Base-by-base conservation (phyloP, 2,888 invertebrate genomes). In the Nesidiocoris tenuis region DNA sequence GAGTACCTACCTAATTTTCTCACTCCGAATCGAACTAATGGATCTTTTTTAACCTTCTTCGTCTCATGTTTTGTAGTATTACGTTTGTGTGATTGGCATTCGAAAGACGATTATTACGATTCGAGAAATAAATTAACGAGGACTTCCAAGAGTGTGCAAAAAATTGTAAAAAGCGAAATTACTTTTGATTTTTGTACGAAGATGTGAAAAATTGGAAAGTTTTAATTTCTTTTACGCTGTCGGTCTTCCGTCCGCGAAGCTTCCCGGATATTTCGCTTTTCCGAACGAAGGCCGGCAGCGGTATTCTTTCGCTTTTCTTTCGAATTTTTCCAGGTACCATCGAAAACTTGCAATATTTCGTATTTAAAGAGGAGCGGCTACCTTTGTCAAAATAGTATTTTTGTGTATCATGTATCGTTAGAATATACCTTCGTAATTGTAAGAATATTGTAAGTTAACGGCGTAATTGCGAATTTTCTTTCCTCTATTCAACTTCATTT, bases 371-470 rank as follows among this genome's bases (percentile, higher is more conserved):
- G 67, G 57, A 76, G 39, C 63, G 57, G 77, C 75, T 75, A 77
- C 72, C 72, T 74, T 77, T 61, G 67, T 76, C 67, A 72, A 77
- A 76, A 77, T 77, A 77, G 75, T 77, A 76, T 77, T 76, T 77
- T 77, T 77, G 77, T 77, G 76, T 76, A 77, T 76, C 76, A 75
- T 66, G 75, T 71, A 39, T 39, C 39, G n/a, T 75, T 71, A 68
- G 74, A 66, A 75, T 61, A 74, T 77, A 67, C 67, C 67, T 65
- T 61, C 64, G 74, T 74, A 77, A 70, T 75, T 77, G 75, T 74
- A 74, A 67, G 70, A 75, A 77, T 75, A 75, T 75, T 71, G 70
- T 77, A 74, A 67, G 71, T 71, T 71, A 67, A 65, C 64, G 64
- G 64, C 59, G 59, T 71, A 71, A 57, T 65, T 65, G 25, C 66